Conservation (phyloP, 2,113 vertebrate species). For the Psettodes erumei region DNA sequence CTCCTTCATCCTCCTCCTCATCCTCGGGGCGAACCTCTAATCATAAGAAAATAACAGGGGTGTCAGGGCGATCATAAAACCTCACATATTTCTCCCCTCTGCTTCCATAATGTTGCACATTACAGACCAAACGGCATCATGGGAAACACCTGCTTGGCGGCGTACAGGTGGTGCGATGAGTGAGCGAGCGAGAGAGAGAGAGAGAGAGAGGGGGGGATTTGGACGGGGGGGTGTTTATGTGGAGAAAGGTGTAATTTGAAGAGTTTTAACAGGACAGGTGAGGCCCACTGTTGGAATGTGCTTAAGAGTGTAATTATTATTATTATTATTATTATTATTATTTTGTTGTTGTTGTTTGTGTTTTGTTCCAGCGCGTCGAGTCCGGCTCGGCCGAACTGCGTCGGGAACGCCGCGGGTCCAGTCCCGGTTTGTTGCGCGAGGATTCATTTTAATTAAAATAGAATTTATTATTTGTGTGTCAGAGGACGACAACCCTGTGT, state of each 20-base stretch:
- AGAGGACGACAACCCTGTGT: no score
- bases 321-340: slow-evolving; percentile 63
- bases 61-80: slow-evolving; percentile 58
- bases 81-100: slow-evolving; percentile 55
- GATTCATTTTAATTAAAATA: no score
- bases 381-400: no score
- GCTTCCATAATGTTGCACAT: slow-evolving; percentile 67
- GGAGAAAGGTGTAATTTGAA: slow-evolving; percentile 62
- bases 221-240: slow-evolving; percentile 23
- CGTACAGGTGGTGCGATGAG: slow-evolving; percentile 53
- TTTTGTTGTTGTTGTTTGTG: no score
- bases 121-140: slow-evolving; percentile 56
- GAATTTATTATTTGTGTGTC: no score
- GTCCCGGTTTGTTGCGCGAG: no score
- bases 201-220: background rate
- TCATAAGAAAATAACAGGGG: slow-evolving; percentile 68
- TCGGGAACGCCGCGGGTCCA: no score
- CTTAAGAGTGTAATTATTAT: slow-evolving; percentile 55
- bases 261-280: slow-evolving; percentile 54
- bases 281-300: slow-evolving; percentile 42
- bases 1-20: background rate
- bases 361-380: no score
- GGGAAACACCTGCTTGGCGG: slow-evolving; percentile 75
- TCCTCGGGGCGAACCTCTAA: slow-evolving; percentile 44
- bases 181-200: background rate